Conservation (phyloP, 2,888 invertebrate species). For the Myopa tessellatipennis region DNA sequence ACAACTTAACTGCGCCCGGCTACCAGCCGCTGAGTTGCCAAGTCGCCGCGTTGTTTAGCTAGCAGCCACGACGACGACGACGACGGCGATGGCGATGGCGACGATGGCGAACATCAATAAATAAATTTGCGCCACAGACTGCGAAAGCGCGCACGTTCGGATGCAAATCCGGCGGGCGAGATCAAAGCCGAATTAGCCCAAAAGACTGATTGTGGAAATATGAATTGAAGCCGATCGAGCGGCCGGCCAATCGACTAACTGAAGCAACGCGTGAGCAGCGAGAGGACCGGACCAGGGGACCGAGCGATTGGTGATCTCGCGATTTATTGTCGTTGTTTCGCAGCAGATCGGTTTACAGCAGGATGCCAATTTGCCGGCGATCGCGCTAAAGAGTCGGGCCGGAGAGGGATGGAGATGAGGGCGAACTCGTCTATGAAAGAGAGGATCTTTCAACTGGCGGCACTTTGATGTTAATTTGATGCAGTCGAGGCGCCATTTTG, state of each 20-base stretch:
- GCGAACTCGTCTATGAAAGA: neutral
- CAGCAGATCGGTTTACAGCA: slow-evolving; percentile 20
- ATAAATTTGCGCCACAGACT: slow-evolving; percentile 43
- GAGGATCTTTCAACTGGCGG: slow-evolving; percentile 20
- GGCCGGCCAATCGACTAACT: slow-evolving; percentile 4
- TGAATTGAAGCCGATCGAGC: slow-evolving; percentile 38
- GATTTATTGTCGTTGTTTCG: slow-evolving; percentile 34
- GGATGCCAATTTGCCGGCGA: slow-evolving; percentile 35
- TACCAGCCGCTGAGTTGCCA: slow-evolving; percentile 55
- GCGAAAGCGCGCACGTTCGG: slow-evolving; percentile 25
- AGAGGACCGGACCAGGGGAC: neutral
- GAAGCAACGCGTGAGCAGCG: neutral
- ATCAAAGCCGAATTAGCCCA: slow-evolving; percentile 44
- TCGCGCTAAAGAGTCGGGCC: slow-evolving; percentile 18
- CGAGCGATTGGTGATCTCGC: slow-evolving; percentile 13
- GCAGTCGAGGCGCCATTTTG: slow-evolving; percentile 33
- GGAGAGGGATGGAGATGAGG: neutral
- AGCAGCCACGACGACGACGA: slow-evolving; percentile 48
- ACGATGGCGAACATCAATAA: slow-evolving; percentile 47
- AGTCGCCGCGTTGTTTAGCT: neutral
- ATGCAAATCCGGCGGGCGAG: slow-evolving; percentile 40
- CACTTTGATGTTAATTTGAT: slow-evolving; percentile 32
- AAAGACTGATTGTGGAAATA: slow-evolving; percentile 46
- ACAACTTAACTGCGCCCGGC: slow-evolving; percentile 48
- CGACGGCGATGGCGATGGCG: slow-evolving; percentile 9